These are phyloP conservation scores for Dynastes hyllus DNA, from an alignment of 2,888 invertebrate genomes.

Conservation along the genomic window DNA sequence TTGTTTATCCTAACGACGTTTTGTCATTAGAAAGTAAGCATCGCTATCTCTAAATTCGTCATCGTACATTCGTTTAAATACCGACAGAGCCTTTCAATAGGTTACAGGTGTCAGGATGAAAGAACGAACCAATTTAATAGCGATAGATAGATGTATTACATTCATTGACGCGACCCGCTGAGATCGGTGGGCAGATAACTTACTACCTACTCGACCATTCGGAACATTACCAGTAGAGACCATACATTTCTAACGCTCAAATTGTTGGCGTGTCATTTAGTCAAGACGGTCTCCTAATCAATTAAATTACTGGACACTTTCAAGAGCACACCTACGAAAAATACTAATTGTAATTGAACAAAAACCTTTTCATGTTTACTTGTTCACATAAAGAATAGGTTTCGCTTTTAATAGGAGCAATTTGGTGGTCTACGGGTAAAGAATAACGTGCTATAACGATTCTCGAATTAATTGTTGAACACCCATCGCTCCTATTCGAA, in stretches of 20 bases:
- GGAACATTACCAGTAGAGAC: slow-evolving; percentile 13
- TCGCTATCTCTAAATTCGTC: neutral
- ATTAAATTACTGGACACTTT: slow-evolving; percentile 14
- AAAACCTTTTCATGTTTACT: neutral
- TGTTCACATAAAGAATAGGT: neutral
- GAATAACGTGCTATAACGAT: slow-evolving; percentile 27
- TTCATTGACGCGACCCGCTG: slow-evolving; percentile 30
- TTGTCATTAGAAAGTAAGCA: neutral
- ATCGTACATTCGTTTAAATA: slow-evolving; percentile 13
- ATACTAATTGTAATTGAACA: slow-evolving; percentile 36
- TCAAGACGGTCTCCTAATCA: slow-evolving; percentile 2
- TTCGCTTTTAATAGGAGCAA: neutral
- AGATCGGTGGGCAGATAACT: slow-evolving; percentile 42
- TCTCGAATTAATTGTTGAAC: slow-evolving; percentile 28
- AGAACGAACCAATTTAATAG: slow-evolving; percentile 33
- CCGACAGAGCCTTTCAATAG: slow-evolving; percentile 5
- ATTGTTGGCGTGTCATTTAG: slow-evolving; percentile 22
- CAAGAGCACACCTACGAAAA: slow-evolving; percentile 8
- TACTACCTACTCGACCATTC: slow-evolving; percentile 32
- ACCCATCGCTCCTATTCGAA: slow-evolving; percentile 3
- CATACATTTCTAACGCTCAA: slow-evolving; percentile 14
- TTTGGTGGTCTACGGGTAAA: slow-evolving; percentile 13
- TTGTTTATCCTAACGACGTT: slow-evolving; percentile 4
- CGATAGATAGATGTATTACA: slow-evolving; percentile 32
- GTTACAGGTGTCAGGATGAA: slow-evolving; percentile 38